Evolutionary conservation across 2,113 vertebrate species (phyloP).

Genomic region (Physeter macrocephalus): DNA sequence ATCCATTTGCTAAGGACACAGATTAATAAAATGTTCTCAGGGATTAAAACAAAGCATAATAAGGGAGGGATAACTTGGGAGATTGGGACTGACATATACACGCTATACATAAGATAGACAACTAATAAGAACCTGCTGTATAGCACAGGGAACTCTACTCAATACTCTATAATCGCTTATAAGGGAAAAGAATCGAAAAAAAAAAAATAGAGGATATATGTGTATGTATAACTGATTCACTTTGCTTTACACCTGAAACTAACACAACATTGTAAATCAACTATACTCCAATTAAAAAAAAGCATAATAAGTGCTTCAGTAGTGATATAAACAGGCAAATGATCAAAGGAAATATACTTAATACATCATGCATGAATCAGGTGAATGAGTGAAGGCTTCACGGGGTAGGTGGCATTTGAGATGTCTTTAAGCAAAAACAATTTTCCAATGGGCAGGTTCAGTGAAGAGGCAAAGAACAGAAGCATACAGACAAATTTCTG

Average conservation of each 20-base stretch:
- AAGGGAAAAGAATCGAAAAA: no score
- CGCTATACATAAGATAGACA: no score
- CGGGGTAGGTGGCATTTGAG: background rate
- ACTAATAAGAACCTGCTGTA: no score
- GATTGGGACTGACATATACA: no score
- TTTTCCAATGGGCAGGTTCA: background rate
- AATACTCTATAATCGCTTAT: no score
- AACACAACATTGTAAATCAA: no score
- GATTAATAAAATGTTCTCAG: background rate
- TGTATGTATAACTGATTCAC: no score
- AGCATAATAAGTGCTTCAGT: background rate
- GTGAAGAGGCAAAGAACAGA: background rate
- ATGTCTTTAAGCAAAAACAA: background rate
- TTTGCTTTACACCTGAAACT: no score
- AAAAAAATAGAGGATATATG: no score
- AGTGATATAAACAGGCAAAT: background rate
- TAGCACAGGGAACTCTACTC: no score
- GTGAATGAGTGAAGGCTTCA: background rate
- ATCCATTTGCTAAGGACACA: background rate
- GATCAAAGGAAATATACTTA: background rate
- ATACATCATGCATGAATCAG: background rate
- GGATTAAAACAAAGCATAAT: background rate
- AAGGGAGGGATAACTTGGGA: no score
- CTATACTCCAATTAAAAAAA: background rate
- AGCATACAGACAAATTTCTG: background rate